Conservation (phyloP, 2,797 vertebrate species). For the Anableps anableps region DNA sequence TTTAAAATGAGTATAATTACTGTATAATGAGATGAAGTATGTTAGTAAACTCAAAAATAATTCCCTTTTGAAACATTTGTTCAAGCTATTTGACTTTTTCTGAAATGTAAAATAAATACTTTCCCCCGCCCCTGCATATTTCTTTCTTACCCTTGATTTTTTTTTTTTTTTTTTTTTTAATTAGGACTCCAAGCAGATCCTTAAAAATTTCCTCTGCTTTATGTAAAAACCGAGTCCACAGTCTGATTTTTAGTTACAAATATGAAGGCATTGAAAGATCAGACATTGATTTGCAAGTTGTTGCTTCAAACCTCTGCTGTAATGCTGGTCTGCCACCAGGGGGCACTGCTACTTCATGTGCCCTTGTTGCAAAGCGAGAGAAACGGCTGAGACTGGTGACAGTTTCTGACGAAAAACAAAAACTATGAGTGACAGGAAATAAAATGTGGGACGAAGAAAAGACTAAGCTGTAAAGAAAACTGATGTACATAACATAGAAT, state of each 20-base stretch:
- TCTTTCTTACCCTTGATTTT: neutral
- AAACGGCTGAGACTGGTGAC: slow-evolving; percentile 10
- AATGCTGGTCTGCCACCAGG: slow-evolving; percentile 50
- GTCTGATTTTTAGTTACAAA: neutral
- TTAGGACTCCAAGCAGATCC: neutral
- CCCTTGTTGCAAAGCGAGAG: neutral
- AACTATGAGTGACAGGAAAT: slow-evolving; percentile 38
- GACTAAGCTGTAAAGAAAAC: slow-evolving; percentile 22
- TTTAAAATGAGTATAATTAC: slow-evolving; percentile 37
- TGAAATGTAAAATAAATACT: neutral
- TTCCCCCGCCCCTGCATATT: neutral
- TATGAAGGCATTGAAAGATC: neutral
- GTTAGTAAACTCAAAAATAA: slow-evolving; percentile 32
- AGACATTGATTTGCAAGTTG: neutral
- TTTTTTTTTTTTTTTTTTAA: neutral
- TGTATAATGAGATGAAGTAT: slow-evolving; percentile 21
- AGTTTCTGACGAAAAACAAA: slow-evolving; percentile 49
- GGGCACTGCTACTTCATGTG: slow-evolving; percentile 75
- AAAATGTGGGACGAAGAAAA: slow-evolving; percentile 14
- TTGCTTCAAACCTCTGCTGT: slow-evolving; percentile 11
- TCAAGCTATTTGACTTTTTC: neutral
- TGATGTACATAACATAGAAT: neutral
- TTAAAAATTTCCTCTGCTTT: neutral
- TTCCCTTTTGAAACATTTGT: slow-evolving; percentile 9
- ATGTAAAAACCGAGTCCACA: neutral